These are phyloP conservation scores for Chaetodon auriga DNA, from an alignment of 2,113 vertebrate species.

Conservation along the genomic window DNA sequence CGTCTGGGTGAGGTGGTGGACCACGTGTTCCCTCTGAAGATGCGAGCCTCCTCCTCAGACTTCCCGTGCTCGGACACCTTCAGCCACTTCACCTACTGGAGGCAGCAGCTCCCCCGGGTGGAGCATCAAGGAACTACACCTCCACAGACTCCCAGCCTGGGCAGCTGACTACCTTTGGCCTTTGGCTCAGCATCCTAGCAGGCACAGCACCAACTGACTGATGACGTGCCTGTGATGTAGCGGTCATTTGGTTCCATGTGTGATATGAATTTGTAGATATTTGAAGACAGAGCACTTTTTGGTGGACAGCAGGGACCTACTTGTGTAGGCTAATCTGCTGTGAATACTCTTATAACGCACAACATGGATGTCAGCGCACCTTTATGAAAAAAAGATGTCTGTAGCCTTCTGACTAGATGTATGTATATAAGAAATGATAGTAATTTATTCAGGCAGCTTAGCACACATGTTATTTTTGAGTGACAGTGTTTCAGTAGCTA, in stretches of 20 bases:
- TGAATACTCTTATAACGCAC: conserved; percentile 59
- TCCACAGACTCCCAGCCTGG: conserved; percentile 26
- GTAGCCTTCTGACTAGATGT: conserved; percentile 37
- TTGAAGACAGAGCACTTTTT: conserved; percentile 45
- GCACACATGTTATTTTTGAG: conserved; percentile 31
- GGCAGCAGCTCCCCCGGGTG: conserved; percentile 90
- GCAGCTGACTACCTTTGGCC: conserved; percentile 57
- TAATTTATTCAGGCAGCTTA: conserved; percentile 76
- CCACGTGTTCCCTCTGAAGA: conserved; percentile 94
- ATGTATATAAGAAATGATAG: conserved; percentile 44
- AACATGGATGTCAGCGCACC: conserved; percentile 57
- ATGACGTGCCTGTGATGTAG: conserved; percentile 29
- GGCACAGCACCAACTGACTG: conserved; percentile 25
- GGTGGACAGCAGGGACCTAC: conserved; percentile 2
- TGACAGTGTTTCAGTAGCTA: conserved; percentile 8
- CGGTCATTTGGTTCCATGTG: conserved; percentile 15
- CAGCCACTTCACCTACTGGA: conserved; percentile 97
- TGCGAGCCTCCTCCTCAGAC: conserved; percentile 91
- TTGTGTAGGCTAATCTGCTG: conserved; percentile 25
- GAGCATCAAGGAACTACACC: conserved; percentile 80
- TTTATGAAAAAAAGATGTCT: conserved; percentile 40
- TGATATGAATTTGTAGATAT: conserved; percentile 24
- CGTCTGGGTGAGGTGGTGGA: conserved; percentile 97
- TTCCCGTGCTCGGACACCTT: conserved; percentile 97
- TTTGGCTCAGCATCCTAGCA: not conserved